Evolutionary conservation across 1,140 invertebrate genomes (phyloP).

Genomic region (Cepaea nemoralis): DNA sequence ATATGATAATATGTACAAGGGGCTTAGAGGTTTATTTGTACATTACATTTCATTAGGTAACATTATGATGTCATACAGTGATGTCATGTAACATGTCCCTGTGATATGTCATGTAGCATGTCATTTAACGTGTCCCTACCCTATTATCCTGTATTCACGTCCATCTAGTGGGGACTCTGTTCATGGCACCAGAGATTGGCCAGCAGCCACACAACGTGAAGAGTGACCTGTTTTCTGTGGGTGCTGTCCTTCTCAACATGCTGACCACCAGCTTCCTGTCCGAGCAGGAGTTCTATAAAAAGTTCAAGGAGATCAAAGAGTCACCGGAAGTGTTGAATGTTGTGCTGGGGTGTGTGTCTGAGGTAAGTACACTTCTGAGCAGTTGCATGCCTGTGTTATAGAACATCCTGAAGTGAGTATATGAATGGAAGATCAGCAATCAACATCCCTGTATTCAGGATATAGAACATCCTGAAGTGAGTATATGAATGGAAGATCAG

Average conservation of each 20-base stretch:
- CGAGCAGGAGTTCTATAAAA: neutral
- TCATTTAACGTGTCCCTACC: neutral
- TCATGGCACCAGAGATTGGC: conserved; percentile 8
- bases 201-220: conserved; percentile 13
- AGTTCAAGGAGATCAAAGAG: conserved; percentile 1
- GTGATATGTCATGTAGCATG: neutral
- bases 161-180: neutral
- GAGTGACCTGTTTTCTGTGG: conserved; percentile 29
- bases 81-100: neutral
- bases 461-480: too few relatives aligned
- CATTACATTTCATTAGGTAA: too few relatives aligned
- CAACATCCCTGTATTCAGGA: too few relatives aligned
- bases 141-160: neutral
- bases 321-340: conserved; percentile 4
- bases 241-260: conserved; percentile 6
- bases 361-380: neutral
- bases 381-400: too few relatives aligned
- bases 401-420: too few relatives aligned
- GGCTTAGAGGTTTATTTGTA: too few relatives aligned
- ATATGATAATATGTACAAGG: too few relatives aligned
- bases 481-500: too few relatives aligned
- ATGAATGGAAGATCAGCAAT: too few relatives aligned
- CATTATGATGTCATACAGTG: neutral
- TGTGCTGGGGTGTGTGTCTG: neutral
- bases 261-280: neutral